A percentile compares a stretch with the other conserved stretches of the same genome.
Conservation (phyloP, 2,113 vertebrate species). For the Chiloscyllium plagiosum region DNA sequence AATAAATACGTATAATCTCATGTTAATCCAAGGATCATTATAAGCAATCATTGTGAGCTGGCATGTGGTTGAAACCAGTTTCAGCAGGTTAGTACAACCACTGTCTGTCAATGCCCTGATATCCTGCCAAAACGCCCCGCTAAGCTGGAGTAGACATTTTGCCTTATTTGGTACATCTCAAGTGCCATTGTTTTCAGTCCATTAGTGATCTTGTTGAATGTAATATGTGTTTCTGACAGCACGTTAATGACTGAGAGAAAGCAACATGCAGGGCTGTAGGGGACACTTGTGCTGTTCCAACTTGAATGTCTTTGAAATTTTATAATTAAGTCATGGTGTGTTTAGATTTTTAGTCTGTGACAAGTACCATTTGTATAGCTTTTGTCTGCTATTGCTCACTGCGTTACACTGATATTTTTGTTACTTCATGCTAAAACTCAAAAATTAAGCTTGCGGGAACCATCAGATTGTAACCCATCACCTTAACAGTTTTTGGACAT, state of each 20-base stretch:
- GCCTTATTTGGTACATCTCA: not conserved
- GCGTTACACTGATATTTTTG: not conserved
- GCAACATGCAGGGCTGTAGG: not conserved
- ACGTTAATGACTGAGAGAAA: not conserved
- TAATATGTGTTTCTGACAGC: not conserved
- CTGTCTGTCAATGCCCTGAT: not conserved
- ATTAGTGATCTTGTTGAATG: not conserved
- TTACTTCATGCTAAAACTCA: not conserved
- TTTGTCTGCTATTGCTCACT: not conserved
- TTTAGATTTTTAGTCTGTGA: not conserved
- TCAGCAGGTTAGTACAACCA: not conserved
- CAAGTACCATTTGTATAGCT: not conserved
- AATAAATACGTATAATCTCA: not conserved
- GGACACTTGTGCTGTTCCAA: not conserved
- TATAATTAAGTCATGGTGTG: not conserved
- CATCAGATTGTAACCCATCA: not conserved
- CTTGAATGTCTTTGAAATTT: not conserved
- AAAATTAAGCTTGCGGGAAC: not conserved
- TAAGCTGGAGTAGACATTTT: not conserved
- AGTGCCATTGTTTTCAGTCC: not conserved
- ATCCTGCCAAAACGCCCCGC: not conserved
- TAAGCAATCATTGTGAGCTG: not conserved
- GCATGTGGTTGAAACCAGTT: slow-evolving; percentile 7
- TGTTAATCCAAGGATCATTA: slow-evolving; percentile 3
- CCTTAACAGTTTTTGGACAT: not conserved